Evolutionary conservation across 1,140 invertebrate genomes (phyloP).

Genomic region (Lerema accius): DNA sequence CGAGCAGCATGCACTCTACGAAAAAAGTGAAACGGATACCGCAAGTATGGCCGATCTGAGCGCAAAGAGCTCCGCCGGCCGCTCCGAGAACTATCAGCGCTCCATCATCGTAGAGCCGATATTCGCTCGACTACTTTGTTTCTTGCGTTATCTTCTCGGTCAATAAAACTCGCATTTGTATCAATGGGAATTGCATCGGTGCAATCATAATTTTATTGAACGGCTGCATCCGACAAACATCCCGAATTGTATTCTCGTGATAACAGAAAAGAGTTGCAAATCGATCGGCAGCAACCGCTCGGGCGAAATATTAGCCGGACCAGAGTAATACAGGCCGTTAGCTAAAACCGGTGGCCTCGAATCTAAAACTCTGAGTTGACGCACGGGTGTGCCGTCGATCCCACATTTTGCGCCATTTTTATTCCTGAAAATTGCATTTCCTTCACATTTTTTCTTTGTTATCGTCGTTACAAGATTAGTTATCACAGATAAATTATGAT

Average conservation of each 20-base stretch:
- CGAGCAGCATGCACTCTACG: no score
- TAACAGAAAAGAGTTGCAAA: background rate
- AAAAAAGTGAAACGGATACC: slow-evolving; percentile 29
- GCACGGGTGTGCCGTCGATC: no score
- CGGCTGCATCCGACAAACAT: background rate
- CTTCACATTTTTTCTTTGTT: no score
- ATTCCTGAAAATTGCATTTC: no score
- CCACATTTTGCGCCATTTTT: no score
- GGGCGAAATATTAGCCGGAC: slow-evolving; percentile 10
- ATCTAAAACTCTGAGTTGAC: no score
- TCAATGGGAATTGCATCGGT: slow-evolving; percentile 31
- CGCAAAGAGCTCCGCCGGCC: slow-evolving; percentile 3
- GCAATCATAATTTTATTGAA: slow-evolving; percentile 25
- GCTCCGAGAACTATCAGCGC: slow-evolving; percentile 17
- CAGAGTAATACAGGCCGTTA: slow-evolving; percentile 4
- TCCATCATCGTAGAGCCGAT: slow-evolving; percentile 24
- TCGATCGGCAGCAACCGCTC: background rate
- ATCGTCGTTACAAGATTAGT: no score
- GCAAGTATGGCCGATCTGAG: slow-evolving; percentile 2
- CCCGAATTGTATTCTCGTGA: background rate
- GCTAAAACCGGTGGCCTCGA: slow-evolving; percentile 9
- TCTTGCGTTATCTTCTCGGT: slow-evolving; percentile 22
- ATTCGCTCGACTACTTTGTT: slow-evolving; percentile 19
- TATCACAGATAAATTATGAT: no score
- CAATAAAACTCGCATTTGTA: slow-evolving; percentile 27